Evolutionary conservation across 2,888 invertebrate species (phyloP).

Genomic region (Trichacis sp.): DNA sequence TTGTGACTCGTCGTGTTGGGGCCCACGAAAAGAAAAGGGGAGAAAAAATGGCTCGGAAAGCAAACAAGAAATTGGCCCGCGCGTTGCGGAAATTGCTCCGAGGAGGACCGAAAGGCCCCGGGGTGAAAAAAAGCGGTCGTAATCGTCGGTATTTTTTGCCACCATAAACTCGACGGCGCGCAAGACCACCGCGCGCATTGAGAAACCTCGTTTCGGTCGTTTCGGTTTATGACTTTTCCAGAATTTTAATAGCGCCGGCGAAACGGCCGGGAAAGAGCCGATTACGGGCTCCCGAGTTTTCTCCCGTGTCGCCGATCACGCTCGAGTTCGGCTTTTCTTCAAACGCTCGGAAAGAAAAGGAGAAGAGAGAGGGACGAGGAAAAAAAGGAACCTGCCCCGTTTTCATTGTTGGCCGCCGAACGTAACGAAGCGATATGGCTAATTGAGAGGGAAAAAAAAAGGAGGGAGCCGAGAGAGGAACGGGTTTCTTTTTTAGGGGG

Average conservation of each 20-base stretch:
- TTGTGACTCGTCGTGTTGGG: too few relatives aligned
- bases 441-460: too few relatives aligned
- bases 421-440: too few relatives aligned
- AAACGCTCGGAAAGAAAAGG: background rate
- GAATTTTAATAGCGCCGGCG: conserved; percentile 65
- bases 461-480: too few relatives aligned
- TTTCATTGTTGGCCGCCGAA: too few relatives aligned
- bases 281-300: conserved; percentile 44
- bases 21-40: too few relatives aligned
- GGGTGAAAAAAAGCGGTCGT: conserved; percentile 49
- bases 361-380: too few relatives aligned
- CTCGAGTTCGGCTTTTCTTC: background rate
- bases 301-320: background rate
- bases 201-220: conserved; percentile 31
- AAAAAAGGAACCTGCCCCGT: too few relatives aligned
- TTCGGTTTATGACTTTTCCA: conserved; percentile 63
- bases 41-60: conserved; percentile 35
- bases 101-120: conserved; percentile 21
- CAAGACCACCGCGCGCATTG: conserved; percentile 43
- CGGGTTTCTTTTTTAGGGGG: too few relatives aligned
- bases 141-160: conserved; percentile 56
- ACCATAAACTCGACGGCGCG: conserved; percentile 55
- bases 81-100: conserved; percentile 35
- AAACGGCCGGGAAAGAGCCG: conserved; percentile 52
- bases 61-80: conserved; percentile 30